Percentiles rank a stretch among this genome's conserved stretches.
These are phyloP conservation scores for Heteromyza rotundicornis DNA, from an alignment of 2,888 invertebrate species.

Conservation along the genomic window DNA sequence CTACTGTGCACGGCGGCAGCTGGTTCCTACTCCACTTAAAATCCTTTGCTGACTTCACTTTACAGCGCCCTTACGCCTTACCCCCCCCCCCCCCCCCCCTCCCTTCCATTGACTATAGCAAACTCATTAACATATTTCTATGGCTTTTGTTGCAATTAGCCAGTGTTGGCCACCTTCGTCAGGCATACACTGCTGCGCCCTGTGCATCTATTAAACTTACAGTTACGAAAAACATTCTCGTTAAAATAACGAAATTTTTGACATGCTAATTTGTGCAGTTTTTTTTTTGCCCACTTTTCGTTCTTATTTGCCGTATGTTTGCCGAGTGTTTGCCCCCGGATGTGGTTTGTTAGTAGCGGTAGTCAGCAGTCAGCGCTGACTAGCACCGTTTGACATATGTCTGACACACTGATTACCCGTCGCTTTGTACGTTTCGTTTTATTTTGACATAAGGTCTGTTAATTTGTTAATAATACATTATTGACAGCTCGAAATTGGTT, in stretches of 20 bases:
- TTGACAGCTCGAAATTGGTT: not conserved
- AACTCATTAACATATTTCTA: not conserved
- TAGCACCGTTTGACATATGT: not conserved
- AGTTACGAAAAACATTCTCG: too few relatives aligned
- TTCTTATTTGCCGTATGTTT: not conserved
- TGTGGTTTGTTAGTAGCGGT: not conserved
- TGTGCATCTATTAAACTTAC: too few relatives aligned
- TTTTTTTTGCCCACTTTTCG: not conserved
- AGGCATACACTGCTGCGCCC: too few relatives aligned
- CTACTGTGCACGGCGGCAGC: too few relatives aligned
- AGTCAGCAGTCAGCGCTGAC: not conserved
- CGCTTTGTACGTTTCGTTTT: not conserved
- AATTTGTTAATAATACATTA: conserved; percentile 4
- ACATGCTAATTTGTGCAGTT: not conserved
- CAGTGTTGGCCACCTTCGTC: too few relatives aligned
- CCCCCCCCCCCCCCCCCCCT: too few relatives aligned
- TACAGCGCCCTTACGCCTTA: too few relatives aligned
- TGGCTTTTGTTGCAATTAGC: not conserved
- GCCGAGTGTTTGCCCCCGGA: not conserved
- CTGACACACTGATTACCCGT: conserved; percentile 11
- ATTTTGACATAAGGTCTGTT: not conserved
- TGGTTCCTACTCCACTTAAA: too few relatives aligned
- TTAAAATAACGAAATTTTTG: not conserved
- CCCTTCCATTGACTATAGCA: too few relatives aligned
- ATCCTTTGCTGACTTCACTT: too few relatives aligned